These are phyloP conservation scores for Diabrotica virgifera DNA, from an alignment of 1,140 invertebrate genomes.

Conservation along the genomic window DNA sequence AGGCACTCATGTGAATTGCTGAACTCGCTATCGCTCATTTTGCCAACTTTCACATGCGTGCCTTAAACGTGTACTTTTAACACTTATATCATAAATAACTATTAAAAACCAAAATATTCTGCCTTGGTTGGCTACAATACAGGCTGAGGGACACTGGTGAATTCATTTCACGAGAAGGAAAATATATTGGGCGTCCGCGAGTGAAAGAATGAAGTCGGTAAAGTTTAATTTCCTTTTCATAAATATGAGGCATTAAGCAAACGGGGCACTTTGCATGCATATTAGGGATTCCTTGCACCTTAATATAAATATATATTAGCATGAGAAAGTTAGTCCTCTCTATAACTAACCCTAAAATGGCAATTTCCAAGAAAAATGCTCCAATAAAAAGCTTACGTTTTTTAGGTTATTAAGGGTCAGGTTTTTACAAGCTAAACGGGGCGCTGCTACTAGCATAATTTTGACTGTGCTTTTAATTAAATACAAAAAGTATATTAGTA, in stretches of 20 bases:
- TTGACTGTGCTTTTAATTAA: too few relatives aligned
- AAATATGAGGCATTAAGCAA: conserved; percentile 32
- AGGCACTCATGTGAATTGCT: too few relatives aligned
- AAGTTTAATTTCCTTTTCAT: conserved; percentile 34
- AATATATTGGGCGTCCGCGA: conserved; percentile 4
- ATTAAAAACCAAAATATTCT: too few relatives aligned
- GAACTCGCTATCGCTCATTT: too few relatives aligned
- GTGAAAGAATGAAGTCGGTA: conserved; percentile 20
- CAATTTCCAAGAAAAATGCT: background rate
- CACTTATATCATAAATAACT: too few relatives aligned
- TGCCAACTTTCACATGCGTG: too few relatives aligned
- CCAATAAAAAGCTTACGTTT: background rate
- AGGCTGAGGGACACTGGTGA: background rate
- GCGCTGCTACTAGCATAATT: background rate
- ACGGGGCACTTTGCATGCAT: conserved; percentile 32
- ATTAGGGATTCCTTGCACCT: conserved; percentile 33
- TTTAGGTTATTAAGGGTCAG: background rate
- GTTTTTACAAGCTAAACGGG: background rate
- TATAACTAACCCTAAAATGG: background rate
- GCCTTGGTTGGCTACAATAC: too few relatives aligned
- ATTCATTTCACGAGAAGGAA: conserved; percentile 12
- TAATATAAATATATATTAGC: conserved; percentile 36
- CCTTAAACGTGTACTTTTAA: too few relatives aligned
- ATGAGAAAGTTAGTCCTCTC: conserved; percentile 16
- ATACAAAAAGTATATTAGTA: too few relatives aligned